Conservation (phyloP, 2,888 invertebrate genomes). For the Colletes collaris region DNA sequence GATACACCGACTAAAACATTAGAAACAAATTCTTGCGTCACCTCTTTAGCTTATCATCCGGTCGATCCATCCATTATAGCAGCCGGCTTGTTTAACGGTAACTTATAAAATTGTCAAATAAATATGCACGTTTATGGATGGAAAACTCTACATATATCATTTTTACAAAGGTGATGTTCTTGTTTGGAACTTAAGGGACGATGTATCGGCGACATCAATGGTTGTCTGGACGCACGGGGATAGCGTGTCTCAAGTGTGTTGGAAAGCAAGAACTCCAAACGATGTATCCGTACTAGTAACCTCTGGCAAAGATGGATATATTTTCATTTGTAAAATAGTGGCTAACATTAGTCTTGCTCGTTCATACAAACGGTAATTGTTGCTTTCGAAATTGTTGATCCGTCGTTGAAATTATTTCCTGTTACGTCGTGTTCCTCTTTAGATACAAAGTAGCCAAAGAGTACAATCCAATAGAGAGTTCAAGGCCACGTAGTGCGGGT, state of each 20-base stretch:
- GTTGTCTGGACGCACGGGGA: conserved; percentile 77
- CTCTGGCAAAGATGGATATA: conserved; percentile 79
- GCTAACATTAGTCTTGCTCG: conserved; percentile 75
- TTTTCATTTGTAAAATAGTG: conserved; percentile 75
- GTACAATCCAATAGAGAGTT: conserved; percentile 79
- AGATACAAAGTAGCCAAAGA: conserved; percentile 80
- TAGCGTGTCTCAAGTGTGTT: conserved; percentile 76
- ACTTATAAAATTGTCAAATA: neutral
- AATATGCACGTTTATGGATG: neutral
- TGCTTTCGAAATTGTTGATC: neutral
- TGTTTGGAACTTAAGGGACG: conserved; percentile 79
- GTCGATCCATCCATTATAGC: conserved; percentile 83
- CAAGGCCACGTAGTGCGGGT: conserved; percentile 78
- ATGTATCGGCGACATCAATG: conserved; percentile 71
- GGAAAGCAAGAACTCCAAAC: conserved; percentile 75
- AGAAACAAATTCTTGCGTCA: conserved; percentile 82
- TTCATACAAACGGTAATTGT: conserved; percentile 70
- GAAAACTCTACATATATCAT: neutral
- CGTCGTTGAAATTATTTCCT: neutral
- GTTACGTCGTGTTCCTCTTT: neutral
- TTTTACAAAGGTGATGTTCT: conserved; percentile 76
- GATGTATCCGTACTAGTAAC: conserved; percentile 75
- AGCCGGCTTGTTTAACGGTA: conserved; percentile 82
- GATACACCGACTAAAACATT: conserved; percentile 70
- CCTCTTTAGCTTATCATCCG: conserved; percentile 83